Conservation (phyloP, 2,113 vertebrate species). For the Cardinalis cardinalis region DNA sequence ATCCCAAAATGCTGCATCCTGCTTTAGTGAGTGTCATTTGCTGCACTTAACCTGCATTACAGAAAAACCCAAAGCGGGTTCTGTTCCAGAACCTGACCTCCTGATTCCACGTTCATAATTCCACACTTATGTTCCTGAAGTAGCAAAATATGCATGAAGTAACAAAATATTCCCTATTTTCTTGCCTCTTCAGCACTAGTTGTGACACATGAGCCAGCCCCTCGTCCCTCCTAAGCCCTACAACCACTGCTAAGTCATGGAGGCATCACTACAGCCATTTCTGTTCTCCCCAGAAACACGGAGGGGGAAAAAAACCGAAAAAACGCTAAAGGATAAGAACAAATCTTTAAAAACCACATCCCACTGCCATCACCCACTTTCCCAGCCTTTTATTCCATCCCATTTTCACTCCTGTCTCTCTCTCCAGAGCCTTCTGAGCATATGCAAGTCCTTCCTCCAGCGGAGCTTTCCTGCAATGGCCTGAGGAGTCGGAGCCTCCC, state of each 20-base stretch:
- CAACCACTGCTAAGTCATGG: slow-evolving; percentile 20
- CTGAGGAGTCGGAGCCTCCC: slow-evolving; percentile 15
- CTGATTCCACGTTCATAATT: background rate
- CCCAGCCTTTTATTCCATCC: background rate
- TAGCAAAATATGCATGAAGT: background rate
- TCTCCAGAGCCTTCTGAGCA: background rate
- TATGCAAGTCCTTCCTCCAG: background rate
- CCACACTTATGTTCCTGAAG: background rate
- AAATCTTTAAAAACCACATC: background rate
- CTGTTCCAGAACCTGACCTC: background rate
- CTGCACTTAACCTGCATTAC: background rate
- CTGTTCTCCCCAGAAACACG: accelerated
- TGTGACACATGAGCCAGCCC: background rate
- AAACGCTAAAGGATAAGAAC: accelerated
- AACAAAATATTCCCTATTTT: background rate
- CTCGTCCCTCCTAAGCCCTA: background rate
- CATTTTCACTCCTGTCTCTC: background rate
- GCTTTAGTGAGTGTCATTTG: background rate
- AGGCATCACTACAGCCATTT: background rate
- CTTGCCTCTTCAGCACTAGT: background rate
- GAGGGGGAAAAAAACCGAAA: background rate
- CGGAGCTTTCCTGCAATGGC: slow-evolving; percentile 27
- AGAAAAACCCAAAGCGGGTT: background rate
- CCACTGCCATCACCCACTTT: background rate
- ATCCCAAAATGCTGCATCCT: slow-evolving; percentile 1